Evolutionary conservation across 37 sponge, comb jelly and placozoan genomes (phyloP), one percentile per base, ranked within the genome.

Genomic region (Bolinopsis microptera): DNA sequence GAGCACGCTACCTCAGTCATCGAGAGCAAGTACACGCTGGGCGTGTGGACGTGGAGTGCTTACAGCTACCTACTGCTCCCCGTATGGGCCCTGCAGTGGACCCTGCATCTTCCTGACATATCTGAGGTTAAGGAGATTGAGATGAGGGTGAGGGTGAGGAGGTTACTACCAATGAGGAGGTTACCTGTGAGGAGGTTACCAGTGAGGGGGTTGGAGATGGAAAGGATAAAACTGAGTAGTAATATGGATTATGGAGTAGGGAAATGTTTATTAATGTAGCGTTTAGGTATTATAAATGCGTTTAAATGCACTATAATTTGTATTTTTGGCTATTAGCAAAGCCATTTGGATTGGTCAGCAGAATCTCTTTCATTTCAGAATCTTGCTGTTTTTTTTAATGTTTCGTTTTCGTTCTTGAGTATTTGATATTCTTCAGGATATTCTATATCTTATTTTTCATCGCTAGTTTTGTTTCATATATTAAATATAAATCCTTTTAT

Each of bases 81-180:
- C n/a, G 90, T 86, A 1, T 86, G 90, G 90, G 90, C 90, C 0
- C 61, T 86, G 28, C 90, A 86, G 1, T 86, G 90, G 90, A 86
- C 90, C 1, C 26, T 86, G 36, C 34, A 86, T 3, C 61, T 86
- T 24, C 90, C 90, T 16, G 24, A 13, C 39, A 48, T 22, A 0
- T 24, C 25, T 86, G 90, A 38, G 5, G 90, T 86, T 13, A 41
- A 16, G 8, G 90, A 86, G 75, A 21, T 30, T 3, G 75, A 24
- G 26, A 72, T 30, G 75, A 72, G 31, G 75, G 75, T 23, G 75
- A 30, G 26, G 31, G 8, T 32, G 75, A n/a, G 18, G 75, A 30
- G 26, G 31, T 30, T 32, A 80, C 36, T 80, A n/a, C 74, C 26
- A 22, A n/a, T 70, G 30, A 70, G 2, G 3, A 22, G 30, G 74